Conservation (phyloP, 2,113 vertebrate genomes). For the Mastomys coucha region DNA sequence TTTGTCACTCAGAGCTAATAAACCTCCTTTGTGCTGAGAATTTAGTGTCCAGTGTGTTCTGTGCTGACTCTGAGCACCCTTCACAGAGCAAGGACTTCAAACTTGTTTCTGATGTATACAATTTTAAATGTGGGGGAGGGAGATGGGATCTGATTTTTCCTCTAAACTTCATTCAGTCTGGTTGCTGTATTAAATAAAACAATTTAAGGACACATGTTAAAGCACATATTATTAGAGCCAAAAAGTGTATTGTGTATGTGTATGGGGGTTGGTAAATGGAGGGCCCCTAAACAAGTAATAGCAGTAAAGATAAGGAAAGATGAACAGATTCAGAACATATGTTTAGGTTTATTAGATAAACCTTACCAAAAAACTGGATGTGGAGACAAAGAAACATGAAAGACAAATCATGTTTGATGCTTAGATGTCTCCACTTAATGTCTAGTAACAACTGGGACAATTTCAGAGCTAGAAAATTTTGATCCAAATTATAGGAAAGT, state of each 20-base stretch:
- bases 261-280: not conserved
- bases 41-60: not conserved
- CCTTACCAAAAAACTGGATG: not conserved
- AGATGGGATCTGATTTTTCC: not conserved
- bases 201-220: not conserved
- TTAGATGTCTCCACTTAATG: not conserved
- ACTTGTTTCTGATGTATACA: not conserved
- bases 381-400: not conserved
- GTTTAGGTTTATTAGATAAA: not conserved
- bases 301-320: not conserved
- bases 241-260: too few relatives aligned
- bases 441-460: not conserved
- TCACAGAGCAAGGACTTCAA: not conserved
- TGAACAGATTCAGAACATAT: not conserved
- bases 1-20: not conserved
- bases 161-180: not conserved
- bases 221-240: not conserved
- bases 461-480: not conserved
- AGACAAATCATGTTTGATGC: not conserved
- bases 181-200: not conserved
- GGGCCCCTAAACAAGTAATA: not conserved
- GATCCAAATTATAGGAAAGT: constrained; percentile 1
- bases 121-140: not conserved
- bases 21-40: not conserved
- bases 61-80: not conserved